Base-by-base conservation (phyloP, 2,888 invertebrate genomes). In the Boloria selene region DNA sequence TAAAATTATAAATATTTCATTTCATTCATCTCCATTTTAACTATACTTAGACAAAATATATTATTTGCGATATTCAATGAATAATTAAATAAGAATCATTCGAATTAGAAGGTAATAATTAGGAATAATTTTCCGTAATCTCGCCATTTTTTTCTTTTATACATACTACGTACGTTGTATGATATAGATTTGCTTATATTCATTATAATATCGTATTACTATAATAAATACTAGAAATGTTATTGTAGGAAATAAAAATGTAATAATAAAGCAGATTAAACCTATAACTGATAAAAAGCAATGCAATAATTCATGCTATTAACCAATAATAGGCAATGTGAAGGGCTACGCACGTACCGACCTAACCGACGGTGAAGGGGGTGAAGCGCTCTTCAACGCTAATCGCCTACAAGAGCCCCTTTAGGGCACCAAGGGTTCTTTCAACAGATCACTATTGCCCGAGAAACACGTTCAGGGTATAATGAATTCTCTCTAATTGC, bases 381-480 rank as follows among this genome's bases (percentile, higher is more conserved):
- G 69, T 70, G 61, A 70, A 70, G 69, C 64, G 62, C 61, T 18
- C 69, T 70, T 51, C 59, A 70, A 60, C 64, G 54, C 67, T 70
- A 70, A 70, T 70, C 69, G 67, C 61, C 64, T 65, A 59, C 61
- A 55, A 67, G 64, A 50, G 55, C 64, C 58, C 64, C 64, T 59
- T 67, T 52, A 67, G 64, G 67, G 67, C 50, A 58, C 59, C 67
- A 47, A 64, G 67, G 58, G 67, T 62, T 67, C 67, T 70, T 65
- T 62, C 64, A 31, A 45, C 67, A 60, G 56, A 69, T 67, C 64
- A 70, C 69, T 67, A 70, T 65, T 55, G 67, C 64, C 47, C 67
- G 67, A 67, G 67, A 61, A 69, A 69, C 64, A 69, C 64, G 64
- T 69, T 67, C 67, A 49, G 45, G 58, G 14, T 60, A 61, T 69